Evolutionary conservation across 2,797 vertebrate species (phyloP).

Genomic region (Myotis findleyi): DNA sequence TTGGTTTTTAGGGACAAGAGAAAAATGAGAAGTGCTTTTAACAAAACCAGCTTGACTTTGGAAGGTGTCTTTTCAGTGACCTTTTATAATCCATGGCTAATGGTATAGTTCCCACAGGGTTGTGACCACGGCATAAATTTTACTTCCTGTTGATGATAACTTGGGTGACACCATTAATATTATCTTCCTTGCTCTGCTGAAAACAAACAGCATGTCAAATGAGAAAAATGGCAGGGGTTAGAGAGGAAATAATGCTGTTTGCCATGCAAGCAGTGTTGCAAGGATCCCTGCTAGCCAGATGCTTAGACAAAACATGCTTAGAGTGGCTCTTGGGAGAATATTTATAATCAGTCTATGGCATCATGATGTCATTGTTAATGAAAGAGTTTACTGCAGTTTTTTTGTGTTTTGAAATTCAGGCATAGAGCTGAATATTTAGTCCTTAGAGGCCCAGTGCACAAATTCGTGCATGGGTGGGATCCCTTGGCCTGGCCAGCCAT

Average conservation of each 20-base stretch:
- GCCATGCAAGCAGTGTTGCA: neutral
- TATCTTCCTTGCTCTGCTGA: conserved; percentile 43
- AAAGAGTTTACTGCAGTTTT: conserved; percentile 49
- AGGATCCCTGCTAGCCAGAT: neutral
- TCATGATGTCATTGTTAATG: conserved; percentile 40
- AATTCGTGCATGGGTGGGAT: too few species aligned
- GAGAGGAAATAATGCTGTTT: neutral
- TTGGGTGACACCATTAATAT: conserved; percentile 28
- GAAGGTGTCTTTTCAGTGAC: conserved; percentile 19
- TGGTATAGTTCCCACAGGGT: neutral
- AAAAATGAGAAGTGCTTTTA: neutral
- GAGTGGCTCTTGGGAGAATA: neutral
- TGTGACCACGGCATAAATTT: neutral
- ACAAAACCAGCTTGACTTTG: neutral
- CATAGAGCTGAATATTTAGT: conserved; percentile 25
- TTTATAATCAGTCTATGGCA: neutral
- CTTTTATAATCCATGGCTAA: neutral
- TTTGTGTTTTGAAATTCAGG: conserved; percentile 43
- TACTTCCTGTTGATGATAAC: conserved; percentile 30
- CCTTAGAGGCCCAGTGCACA: too few species aligned
- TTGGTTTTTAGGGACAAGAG: conserved; percentile 16
- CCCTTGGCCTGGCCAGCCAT: too few species aligned
- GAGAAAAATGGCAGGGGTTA: neutral
- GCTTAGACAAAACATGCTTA: neutral
- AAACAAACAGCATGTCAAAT: neutral